Evolutionary conservation across 2,113 vertebrate species (phyloP).

Genomic region (Apteryx owenii): DNA sequence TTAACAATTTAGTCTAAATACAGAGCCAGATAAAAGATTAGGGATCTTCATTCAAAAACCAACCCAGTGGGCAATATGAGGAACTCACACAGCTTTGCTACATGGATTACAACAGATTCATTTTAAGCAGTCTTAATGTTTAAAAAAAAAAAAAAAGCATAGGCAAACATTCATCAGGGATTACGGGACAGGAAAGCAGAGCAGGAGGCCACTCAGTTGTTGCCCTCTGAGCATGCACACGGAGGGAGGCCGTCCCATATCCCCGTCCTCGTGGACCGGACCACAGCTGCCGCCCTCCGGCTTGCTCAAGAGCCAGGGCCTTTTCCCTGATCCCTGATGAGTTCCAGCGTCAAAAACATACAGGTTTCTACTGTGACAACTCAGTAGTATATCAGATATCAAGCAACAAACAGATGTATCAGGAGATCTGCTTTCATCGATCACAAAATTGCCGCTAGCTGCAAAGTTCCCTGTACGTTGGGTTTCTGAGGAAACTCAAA

Average conservation of each 20-base stretch:
- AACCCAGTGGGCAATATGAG: conserved; percentile 13
- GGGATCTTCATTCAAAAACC: conserved; percentile 16
- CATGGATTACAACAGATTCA: conserved; percentile 2
- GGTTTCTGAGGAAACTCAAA: not conserved
- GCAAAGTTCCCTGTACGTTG: not conserved
- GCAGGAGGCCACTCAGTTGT: not conserved
- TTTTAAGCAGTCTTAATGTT: conserved; percentile 31
- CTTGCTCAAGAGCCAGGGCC: not conserved
- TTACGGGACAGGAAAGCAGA: not conserved
- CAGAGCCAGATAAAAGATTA: conserved; percentile 37
- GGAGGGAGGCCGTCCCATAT: no score
- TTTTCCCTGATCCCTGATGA: not conserved
- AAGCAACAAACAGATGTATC: not conserved
- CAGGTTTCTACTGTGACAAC: not conserved
- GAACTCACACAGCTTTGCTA: not conserved
- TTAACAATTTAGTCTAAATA: conserved; percentile 15
- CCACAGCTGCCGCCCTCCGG: not conserved
- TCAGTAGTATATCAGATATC: not conserved
- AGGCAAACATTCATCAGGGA: not conserved
- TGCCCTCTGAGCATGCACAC: not conserved
- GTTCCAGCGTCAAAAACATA: conserved; percentile 27
- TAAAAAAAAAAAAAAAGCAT: not conserved
- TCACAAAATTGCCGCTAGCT: not conserved
- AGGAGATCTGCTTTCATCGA: not conserved
- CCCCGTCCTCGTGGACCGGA: fast-evolving